Base-by-base conservation (phyloP, 2,888 invertebrate genomes). In the Sthenelais limicola region DNA sequence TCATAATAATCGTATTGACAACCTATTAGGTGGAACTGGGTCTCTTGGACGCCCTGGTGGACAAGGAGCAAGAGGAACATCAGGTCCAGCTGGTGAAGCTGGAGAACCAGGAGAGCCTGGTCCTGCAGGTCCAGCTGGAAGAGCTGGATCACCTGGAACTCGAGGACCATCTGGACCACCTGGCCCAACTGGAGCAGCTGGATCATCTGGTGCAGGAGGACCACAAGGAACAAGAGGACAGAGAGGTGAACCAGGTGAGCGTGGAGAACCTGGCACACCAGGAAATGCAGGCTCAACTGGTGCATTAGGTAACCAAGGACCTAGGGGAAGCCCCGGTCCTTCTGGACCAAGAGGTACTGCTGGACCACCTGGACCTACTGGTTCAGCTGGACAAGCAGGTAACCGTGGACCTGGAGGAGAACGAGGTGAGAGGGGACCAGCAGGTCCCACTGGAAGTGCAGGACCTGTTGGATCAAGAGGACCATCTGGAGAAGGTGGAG, bases 261-360 rank as follows among this genome's bases (percentile, higher is more conserved):
- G 21, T 38, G 76, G 74, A 24, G 62, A 30, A 2, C 73, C 77
- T 35, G 84, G 83, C 30, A 30, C 12, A 0, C 71, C 74, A 5
- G 84, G 83, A 68, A 72, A 73, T 5, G 52, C 79, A 30, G 82
- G 82, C 35, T 73, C 79, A 32, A 30, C 62, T 15, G 74, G 74
- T 35, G n/a, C 69, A 15, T 1, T 35, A 47, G 75, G 75, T 3
- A 26, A 32, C 28, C 12, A 15, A 3, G 72, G 71, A 7, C 21
- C 26, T 21, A 26, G 32, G 7, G 74, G 75, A 32, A 18, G 15
- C 52, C 15, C 66, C n/a, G 75, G 75, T 18, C 32, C 28, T 30
- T 5, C 30, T 21, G 70, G 70, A 30, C 21, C 32, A 24, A 5
- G 24, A 7, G 69, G 69, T n/a, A n/a, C 28, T 51, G 5, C 52